A percentile compares a stretch with the other conserved stretches of the same genome.
Conservation (phyloP, 2,113 vertebrate genomes). For the Apteryx mantelli region DNA sequence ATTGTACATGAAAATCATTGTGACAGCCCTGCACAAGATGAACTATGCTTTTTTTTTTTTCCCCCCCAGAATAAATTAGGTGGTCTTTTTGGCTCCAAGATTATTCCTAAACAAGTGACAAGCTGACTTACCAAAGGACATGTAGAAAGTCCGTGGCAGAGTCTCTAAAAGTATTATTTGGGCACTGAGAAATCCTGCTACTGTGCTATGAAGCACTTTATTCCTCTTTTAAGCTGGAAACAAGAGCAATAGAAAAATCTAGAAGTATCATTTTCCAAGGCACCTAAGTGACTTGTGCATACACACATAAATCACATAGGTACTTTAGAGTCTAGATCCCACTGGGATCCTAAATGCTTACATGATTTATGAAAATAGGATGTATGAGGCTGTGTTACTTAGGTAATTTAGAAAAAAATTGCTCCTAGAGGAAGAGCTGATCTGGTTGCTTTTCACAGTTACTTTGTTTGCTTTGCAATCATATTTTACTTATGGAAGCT, state of each 20-base stretch:
- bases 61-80: neutral
- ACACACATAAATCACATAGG: neutral
- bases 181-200: neutral
- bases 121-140: neutral
- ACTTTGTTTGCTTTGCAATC: constrained; percentile 42
- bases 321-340: constrained; percentile 27
- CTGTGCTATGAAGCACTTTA: neutral
- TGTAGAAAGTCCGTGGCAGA: neutral
- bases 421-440: neutral
- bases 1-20: neutral
- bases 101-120: neutral
- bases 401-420: constrained; percentile 34
- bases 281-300: neutral
- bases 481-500: constrained; percentile 49
- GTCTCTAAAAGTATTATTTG: neutral
- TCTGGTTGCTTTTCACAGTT: constrained; percentile 21
- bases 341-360: constrained; percentile 22
- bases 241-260: neutral
- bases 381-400: neutral
- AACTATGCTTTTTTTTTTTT: neutral
- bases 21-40: neutral
- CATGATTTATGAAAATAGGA: constrained; percentile 64
- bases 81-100: neutral
- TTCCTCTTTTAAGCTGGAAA: neutral
- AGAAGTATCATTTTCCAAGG: neutral